A percentile compares a stretch with the other conserved stretches of the same genome.
Evolutionary conservation across 2,888 invertebrate species (phyloP).

Genomic region (Seladonia tumulorum): DNA sequence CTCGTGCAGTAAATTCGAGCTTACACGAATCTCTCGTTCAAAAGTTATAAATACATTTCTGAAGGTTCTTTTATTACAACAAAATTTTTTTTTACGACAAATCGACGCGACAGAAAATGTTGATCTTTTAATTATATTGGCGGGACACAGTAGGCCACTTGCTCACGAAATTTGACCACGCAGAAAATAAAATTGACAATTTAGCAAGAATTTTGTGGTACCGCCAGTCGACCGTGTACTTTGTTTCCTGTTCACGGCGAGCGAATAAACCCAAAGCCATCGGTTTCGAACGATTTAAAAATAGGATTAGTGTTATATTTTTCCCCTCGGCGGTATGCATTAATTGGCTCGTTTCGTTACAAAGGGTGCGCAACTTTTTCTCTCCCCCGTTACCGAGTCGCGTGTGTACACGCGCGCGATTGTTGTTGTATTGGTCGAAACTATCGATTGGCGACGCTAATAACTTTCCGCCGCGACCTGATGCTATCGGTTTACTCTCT

Average conservation of each 20-base stretch:
- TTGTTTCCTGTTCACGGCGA: neutral
- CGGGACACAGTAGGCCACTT: too few relatives aligned
- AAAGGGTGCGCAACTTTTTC: constrained; percentile 26
- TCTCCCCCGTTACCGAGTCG: constrained; percentile 5
- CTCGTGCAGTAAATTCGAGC: too few relatives aligned
- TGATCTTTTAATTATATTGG: too few relatives aligned
- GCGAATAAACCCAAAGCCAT: constrained; percentile 1
- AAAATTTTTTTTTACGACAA: too few relatives aligned
- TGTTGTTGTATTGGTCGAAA: constrained; percentile 28
- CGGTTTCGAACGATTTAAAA: constrained; percentile 22
- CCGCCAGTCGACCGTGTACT: neutral
- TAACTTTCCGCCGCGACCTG: neutral
- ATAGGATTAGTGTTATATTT: constrained; percentile 28
- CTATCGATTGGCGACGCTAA: constrained; percentile 44
- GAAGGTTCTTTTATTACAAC: too few relatives aligned
- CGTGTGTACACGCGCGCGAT: neutral
- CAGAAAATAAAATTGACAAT: too few relatives aligned
- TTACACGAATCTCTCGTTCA: too few relatives aligned
- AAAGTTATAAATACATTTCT: too few relatives aligned
- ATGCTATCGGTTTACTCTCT: neutral
- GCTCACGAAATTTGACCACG: too few relatives aligned
- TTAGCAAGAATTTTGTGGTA: neutral
- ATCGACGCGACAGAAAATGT: too few relatives aligned
- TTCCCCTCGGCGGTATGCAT: constrained; percentile 32
- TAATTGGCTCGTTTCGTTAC: constrained; percentile 38